A percentile compares a stretch with the other conserved stretches of the same genome.
Evolutionary conservation across 2,797 vertebrate genomes (phyloP).

Genomic region (Malurus splendens): DNA sequence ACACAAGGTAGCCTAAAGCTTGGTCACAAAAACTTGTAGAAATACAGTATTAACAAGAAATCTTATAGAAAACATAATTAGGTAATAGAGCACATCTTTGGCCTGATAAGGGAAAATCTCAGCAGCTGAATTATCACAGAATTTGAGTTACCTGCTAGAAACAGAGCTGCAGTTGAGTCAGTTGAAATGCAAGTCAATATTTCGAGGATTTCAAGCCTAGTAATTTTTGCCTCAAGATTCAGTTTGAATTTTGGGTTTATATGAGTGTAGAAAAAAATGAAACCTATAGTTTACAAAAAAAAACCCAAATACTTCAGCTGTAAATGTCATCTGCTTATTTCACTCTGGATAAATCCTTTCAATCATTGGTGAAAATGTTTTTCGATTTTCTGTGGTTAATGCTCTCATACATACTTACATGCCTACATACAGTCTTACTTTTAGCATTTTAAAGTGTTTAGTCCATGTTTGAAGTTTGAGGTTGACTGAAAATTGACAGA

Average conservation of each 20-base stretch:
- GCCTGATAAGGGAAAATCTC: neutral
- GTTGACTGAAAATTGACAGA: neutral
- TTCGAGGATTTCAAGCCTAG: neutral
- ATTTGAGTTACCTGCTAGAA: neutral
- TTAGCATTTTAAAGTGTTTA: neutral
- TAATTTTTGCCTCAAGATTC: neutral
- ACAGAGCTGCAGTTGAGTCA: neutral
- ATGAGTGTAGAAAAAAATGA: neutral
- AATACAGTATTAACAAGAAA: neutral
- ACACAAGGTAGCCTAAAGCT: neutral
- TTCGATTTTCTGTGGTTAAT: neutral
- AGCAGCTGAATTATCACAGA: neutral
- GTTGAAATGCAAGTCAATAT: neutral
- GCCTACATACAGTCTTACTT: neutral
- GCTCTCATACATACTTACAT: neutral
- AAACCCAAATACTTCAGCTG: neutral
- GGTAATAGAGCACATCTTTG: neutral
- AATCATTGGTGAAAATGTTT: neutral
- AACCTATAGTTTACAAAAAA: neutral
- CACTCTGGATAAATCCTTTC: neutral
- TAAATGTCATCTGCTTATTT: neutral
- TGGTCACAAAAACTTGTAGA: neutral
- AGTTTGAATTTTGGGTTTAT: neutral
- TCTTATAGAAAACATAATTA: neutral
- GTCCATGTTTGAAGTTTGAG: neutral